Base-by-base conservation (phyloP, 2,113 vertebrate species). In the Probosciger aterrimus region DNA sequence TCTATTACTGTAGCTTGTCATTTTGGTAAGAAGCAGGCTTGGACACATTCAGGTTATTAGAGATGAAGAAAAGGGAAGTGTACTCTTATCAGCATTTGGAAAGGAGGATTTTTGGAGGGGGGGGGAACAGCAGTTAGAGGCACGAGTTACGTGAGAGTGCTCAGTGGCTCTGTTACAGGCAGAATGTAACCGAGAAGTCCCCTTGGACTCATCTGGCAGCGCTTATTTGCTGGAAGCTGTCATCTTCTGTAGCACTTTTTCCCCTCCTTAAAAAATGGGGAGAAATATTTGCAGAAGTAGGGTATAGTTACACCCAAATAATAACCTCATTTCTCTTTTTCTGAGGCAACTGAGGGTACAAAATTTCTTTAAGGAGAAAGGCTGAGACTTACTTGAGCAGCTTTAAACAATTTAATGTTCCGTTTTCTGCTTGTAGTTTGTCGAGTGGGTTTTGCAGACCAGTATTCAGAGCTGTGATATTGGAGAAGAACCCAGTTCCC, bases 331-430 rank as follows among this genome's bases (percentile, higher is more conserved):
- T 94, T 96, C 74, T 82, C 33, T 91, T 88, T 89, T 77, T 84
- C 52, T 94, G 57, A 18, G 47, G 39, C 77, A 94, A 18, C 70
- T 74, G 49, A 79, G 35, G 37, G 64, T 73, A 83, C 41, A 95
- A 78, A 90, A 78, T 41, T 0, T 71, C 95, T 94, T 70, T 94
- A 85, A 94, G 71, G 50, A 82, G 85, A 88, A 95, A 65, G 46
- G 31, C 64, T 37, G 59, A 73, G 57, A 28, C 64, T 73, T 62
- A 41, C 11, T 90, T 95, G 81, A 76, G 57, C 70, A 86, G 41
- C 64, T 95, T 95, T 90, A 83, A 86, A 39, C 75, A 85, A 78
- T 87, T 80, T 47, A 86, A 37, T 59, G 30, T 28, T 82, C 67
- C 11, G 0, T 73, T 49, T 79, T 79, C 68, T 81, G 20, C 41